Evolutionary conservation across 2,888 invertebrate genomes (phyloP).

Genomic region (Nebria brevicollis): DNA sequence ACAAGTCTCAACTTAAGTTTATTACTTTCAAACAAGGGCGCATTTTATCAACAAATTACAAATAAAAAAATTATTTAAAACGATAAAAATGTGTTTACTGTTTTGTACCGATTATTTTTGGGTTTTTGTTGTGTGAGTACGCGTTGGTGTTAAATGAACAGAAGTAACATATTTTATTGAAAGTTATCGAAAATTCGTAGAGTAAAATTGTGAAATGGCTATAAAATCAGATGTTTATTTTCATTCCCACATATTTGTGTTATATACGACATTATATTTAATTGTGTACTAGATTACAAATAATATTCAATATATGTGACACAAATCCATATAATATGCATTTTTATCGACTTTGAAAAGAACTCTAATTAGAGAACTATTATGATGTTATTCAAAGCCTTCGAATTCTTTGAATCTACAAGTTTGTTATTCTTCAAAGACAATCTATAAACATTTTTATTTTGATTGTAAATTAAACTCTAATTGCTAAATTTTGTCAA

Average conservation of each 20-base stretch:
- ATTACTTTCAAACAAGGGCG: too few relatives aligned
- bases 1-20: neutral
- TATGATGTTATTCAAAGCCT: too few relatives aligned
- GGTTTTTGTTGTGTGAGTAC: neutral
- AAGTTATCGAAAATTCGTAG: neutral
- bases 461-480: too few relatives aligned
- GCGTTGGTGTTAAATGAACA: neutral
- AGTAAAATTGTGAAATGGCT: neutral
- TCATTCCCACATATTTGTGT: neutral
- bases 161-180: neutral
- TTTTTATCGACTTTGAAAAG: neutral
- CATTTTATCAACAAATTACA: too few relatives aligned
- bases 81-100: too few relatives aligned
- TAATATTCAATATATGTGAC: neutral
- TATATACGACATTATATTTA: neutral
- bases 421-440: too few relatives aligned
- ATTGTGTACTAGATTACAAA: neutral
- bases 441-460: too few relatives aligned
- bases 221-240: neutral
- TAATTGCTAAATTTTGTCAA: too few relatives aligned
- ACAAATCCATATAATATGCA: neutral
- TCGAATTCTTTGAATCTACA: too few relatives aligned
- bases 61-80: too few relatives aligned
- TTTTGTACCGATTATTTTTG: neutral
- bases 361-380: too few relatives aligned